These are phyloP conservation scores for Mylabris sibirica DNA, from an alignment of 2,888 invertebrate genomes.

Conservation along the genomic window DNA sequence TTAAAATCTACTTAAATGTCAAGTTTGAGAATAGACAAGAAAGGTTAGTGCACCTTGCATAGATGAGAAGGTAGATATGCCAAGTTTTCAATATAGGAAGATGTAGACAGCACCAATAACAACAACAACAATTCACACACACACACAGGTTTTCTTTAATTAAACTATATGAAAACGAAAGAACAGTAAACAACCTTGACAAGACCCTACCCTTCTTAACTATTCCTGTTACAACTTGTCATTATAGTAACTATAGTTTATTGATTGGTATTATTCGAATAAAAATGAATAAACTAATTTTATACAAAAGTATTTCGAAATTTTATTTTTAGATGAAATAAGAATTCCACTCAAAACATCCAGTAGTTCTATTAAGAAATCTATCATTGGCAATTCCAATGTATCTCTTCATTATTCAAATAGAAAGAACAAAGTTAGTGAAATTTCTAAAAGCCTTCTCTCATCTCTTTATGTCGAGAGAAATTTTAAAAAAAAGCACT, in stretches of 20 bases:
- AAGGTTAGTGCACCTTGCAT: slow-evolving; percentile 23
- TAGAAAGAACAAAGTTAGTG: not conserved
- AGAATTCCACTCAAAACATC: not conserved
- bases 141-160: not conserved
- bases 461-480: not conserved
- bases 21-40: slow-evolving; percentile 22
- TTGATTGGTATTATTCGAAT: not conserved
- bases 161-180: not conserved
- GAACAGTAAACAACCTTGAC: slow-evolving; percentile 19
- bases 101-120: not conserved
- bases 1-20: slow-evolving; percentile 7
- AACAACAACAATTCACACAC: slow-evolving; percentile 4
- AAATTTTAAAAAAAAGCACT: not conserved
- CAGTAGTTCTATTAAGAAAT: not conserved
- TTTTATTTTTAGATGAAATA: not conserved
- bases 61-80: not conserved
- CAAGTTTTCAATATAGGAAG: slow-evolving; percentile 1
- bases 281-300: not conserved
- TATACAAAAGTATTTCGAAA: not conserved
- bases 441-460: not conserved
- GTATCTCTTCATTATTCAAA: not conserved
- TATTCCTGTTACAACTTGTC: not conserved
- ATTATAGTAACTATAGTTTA: not conserved
- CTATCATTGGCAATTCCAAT: not conserved
- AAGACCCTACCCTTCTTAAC: slow-evolving; percentile 18